These are phyloP conservation scores for Melanaphis sacchari DNA, from an alignment of 1,140 invertebrate genomes.

Conservation along the genomic window DNA sequence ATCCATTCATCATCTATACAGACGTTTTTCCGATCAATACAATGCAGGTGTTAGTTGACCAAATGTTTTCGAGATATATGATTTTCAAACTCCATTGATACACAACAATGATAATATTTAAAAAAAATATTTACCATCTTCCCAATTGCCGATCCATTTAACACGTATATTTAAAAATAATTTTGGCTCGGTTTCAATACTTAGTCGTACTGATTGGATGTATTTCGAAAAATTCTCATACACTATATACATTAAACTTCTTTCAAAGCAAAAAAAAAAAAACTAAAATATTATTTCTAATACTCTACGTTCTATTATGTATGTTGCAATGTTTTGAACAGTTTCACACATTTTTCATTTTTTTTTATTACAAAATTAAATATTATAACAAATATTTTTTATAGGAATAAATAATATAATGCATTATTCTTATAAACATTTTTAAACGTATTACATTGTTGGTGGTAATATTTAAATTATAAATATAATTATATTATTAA, in stretches of 20 bases:
- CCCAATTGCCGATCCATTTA: constrained; percentile 37
- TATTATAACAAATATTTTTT: not conserved
- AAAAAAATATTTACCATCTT: not conserved
- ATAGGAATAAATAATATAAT: too few species aligned
- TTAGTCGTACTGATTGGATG: not conserved
- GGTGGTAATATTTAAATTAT: too few species aligned
- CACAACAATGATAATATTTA: not conserved
- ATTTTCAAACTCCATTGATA: not conserved
- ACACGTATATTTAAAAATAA: constrained; percentile 29
- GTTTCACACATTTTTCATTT: not conserved
- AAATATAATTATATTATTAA: not conserved
- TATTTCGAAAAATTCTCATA: not conserved
- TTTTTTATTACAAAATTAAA: not conserved
- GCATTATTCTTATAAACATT: too few species aligned
- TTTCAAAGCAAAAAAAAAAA: not conserved
- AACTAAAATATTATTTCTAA: constrained; percentile 10
- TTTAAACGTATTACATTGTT: too few species aligned
- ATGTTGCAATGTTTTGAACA: not conserved
- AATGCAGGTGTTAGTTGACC: constrained; percentile 1
- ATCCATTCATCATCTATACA: not conserved
- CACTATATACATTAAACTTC: not conserved
- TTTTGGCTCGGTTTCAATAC: constrained; percentile 35
- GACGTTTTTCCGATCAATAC: not conserved
- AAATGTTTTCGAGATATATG: not conserved
- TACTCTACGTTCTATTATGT: not conserved